Evolutionary conservation across 2,113 vertebrate species (phyloP).

Genomic region (Paedocypris sp.): DNA sequence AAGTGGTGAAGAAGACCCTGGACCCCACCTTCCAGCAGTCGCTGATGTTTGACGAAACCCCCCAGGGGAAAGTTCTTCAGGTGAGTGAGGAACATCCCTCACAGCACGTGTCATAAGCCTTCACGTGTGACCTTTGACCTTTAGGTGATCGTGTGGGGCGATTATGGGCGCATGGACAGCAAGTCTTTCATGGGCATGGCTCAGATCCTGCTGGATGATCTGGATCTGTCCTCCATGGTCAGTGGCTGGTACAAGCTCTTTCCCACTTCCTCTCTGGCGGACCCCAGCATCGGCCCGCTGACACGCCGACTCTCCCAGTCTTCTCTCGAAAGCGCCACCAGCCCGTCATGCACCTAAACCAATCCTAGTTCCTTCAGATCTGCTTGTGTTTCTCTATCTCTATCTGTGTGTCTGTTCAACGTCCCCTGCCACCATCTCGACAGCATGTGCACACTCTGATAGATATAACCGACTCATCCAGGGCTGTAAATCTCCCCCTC

Average conservation of each 20-base stretch:
- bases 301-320: conserved; percentile 93
- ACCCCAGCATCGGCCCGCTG: conserved; percentile 85
- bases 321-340: conserved; percentile 93
- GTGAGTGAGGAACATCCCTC: conserved; percentile 57
- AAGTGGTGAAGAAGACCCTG: conserved; percentile 80
- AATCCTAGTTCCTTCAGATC: background rate
- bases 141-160: conserved; percentile 96
- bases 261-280: conserved; percentile 91
- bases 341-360: conserved; percentile 81
- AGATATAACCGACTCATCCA: background rate
- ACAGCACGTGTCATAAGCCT: background rate
- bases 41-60: conserved; percentile 89
- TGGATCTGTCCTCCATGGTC: conserved; percentile 79
- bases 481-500: background rate
- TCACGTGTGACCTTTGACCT: background rate
- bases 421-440: background rate
- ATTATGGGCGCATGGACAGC: conserved; percentile 97
- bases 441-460: conserved; percentile 11
- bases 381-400: conserved; percentile 5
- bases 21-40: conserved; percentile 91
- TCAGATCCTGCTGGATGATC: conserved; percentile 92
- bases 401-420: conserved; percentile 15
- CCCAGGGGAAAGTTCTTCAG: conserved; percentile 93
- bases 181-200: conserved; percentile 99
- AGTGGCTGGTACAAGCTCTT: conserved; percentile 98